Percentiles rank a stretch among this genome's conserved stretches.
These are phyloP conservation scores for Drosophila infuscata DNA, from an alignment of 2,888 invertebrate genomes.

Conservation along the genomic window DNA sequence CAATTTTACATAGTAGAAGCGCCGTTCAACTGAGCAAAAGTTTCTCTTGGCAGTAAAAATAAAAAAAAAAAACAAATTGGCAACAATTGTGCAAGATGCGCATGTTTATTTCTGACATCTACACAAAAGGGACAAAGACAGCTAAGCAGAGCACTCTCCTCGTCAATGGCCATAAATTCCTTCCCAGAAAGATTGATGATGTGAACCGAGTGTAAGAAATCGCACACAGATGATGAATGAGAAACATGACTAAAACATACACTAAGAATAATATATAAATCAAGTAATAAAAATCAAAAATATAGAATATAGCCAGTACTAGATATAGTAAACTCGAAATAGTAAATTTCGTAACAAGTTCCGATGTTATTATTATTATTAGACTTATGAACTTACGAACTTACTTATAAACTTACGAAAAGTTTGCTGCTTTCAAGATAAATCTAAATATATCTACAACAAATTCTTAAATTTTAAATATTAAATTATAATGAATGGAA, in stretches of 20 bases:
- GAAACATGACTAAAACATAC: conserved; percentile 33
- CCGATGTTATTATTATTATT: neutral
- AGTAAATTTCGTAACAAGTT: neutral
- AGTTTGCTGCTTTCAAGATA: neutral
- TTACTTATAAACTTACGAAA: neutral
- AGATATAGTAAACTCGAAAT: neutral
- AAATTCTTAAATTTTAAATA: neutral
- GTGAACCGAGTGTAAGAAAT: conserved; percentile 60
- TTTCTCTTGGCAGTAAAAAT: conserved; percentile 24
- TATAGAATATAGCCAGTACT: neutral
- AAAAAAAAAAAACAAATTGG: conserved; percentile 53
- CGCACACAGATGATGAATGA: conserved; percentile 72
- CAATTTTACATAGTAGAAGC: conserved; percentile 56
- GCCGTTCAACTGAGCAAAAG: conserved; percentile 23
- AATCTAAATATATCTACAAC: neutral
- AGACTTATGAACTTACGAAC: too few species aligned
- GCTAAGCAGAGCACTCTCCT: neutral
- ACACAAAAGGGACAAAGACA: conserved; percentile 34
- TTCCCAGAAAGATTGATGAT: conserved; percentile 69
- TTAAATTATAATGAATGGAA: neutral
- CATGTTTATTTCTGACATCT: conserved; percentile 52
- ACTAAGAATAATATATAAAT: neutral
- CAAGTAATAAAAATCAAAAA: rapidly evolving
- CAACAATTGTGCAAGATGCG: conserved; percentile 61
- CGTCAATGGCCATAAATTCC: conserved; percentile 57